Conservation (phyloP, 2,113 vertebrate genomes). For the Paedocypris sp. region DNA sequence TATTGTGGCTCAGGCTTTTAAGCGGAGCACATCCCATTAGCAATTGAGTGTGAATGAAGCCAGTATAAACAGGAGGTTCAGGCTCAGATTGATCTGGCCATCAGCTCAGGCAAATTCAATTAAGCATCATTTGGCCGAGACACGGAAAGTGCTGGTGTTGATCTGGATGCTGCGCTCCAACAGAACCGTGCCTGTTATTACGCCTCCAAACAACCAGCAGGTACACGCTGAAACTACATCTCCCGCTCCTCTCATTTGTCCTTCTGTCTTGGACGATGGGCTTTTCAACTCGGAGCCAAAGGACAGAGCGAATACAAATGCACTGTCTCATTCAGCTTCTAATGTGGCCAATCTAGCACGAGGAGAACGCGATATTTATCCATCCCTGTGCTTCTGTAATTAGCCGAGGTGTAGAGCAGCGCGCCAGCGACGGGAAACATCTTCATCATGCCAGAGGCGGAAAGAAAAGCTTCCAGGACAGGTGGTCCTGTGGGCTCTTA, state of each 20-base stretch:
- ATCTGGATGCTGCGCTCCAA: constrained; percentile 8
- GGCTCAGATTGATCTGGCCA: constrained; percentile 29
- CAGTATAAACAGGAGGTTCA: constrained; percentile 8
- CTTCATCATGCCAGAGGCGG: neutral
- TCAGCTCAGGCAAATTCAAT: constrained; percentile 30
- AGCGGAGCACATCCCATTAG: neutral
- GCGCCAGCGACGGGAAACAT: neutral
- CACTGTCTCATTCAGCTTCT: neutral
- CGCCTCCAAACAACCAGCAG: constrained; percentile 28
- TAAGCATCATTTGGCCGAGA: constrained; percentile 20
- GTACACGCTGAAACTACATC: neutral
- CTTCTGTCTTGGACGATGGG: neutral
- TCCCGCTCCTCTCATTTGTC: neutral
- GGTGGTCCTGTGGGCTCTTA: neutral
- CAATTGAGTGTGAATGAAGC: constrained; percentile 5
- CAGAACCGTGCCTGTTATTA: constrained; percentile 13
- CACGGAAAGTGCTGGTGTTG: constrained; percentile 23
- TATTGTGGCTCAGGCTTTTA: neutral
- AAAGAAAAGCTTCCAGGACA: constrained; percentile 11
- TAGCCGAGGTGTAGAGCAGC: neutral
- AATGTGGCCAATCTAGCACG: neutral
- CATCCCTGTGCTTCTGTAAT: constrained; percentile 25
- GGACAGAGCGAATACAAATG: constrained; percentile 8
- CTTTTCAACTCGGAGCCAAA: constrained; percentile 17
- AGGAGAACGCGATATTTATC: constrained; percentile 20